Percentiles rank a stretch among this genome's conserved stretches.
phyloP scores from a whole-genome alignment of 2,113 vertebrate genomes.

The Channa maculata region DNA sequence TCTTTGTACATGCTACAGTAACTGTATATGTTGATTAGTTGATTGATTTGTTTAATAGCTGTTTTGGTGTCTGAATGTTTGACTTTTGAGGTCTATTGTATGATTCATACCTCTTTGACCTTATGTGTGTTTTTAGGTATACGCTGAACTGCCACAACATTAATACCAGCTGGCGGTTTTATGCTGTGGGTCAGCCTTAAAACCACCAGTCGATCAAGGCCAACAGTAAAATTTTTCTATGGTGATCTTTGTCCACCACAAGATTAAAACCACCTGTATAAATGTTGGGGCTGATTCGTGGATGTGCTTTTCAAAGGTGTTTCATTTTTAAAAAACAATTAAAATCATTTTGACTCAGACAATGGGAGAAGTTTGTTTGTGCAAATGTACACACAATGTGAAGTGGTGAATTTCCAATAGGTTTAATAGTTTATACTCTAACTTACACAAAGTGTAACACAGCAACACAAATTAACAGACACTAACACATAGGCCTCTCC shows the following conservation, averaged over 20 bases:
- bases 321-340: constrained; percentile 70
- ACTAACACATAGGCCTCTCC: background rate
- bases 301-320: constrained; percentile 69
- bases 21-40: constrained; percentile 73
- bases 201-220: too few relatives aligned
- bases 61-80: constrained; percentile 61
- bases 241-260: too few relatives aligned
- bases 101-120: constrained; percentile 73
- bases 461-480: too few relatives aligned
- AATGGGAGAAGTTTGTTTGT: constrained; percentile 45
- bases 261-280: too few relatives aligned
- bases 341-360: constrained; percentile 59
- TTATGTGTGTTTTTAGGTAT: constrained; percentile 54
- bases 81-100: constrained; percentile 68
- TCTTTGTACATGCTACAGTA: constrained; percentile 69
- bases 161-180: too few relatives aligned
- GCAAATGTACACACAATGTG: background rate
- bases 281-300: too few relatives aligned
- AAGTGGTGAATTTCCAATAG: background rate
- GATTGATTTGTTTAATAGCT: constrained; percentile 56
- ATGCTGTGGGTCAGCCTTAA: too few relatives aligned
- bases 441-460: background rate
- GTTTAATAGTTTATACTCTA: background rate
- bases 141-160: too few relatives aligned
- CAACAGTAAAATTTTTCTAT: too few relatives aligned